These are phyloP conservation scores for Scophthalmus maximus DNA, from an alignment of 2,113 vertebrate species.

Conservation along the genomic window DNA sequence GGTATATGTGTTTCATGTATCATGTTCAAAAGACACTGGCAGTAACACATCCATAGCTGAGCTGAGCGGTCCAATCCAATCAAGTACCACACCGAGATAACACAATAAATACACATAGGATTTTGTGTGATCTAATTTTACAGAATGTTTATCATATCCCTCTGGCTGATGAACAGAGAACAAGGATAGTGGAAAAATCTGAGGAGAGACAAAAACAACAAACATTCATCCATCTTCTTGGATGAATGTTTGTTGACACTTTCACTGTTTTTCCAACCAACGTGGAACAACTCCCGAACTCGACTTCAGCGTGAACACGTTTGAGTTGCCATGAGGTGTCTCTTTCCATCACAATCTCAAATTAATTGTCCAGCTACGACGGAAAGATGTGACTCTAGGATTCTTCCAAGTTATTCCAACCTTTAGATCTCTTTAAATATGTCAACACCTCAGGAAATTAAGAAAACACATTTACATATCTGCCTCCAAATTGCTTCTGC, in stretches of 20 bases:
- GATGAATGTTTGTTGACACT: background rate
- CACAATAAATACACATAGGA: constrained; percentile 25
- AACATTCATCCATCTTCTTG: background rate
- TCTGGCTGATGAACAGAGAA: constrained; percentile 1
- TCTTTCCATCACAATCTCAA: constrained; percentile 4
- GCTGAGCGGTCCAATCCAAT: constrained; percentile 4
- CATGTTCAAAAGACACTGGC: background rate
- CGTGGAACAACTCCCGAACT: background rate
- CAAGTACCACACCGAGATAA: constrained; percentile 17
- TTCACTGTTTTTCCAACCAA: background rate
- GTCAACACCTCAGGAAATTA: constrained; percentile 50
- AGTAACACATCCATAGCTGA: constrained; percentile 9
- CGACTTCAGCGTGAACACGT: background rate
- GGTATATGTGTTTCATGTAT: background rate
- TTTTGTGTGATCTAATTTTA: constrained; percentile 26
- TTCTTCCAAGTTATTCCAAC: background rate
- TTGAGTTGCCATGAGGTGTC: background rate
- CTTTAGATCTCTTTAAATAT: constrained; percentile 16
- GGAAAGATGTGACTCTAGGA: background rate
- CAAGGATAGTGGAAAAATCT: background rate
- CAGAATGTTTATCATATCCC: constrained; percentile 32
- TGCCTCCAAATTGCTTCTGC: constrained; percentile 17
- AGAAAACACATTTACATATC: constrained; percentile 20
- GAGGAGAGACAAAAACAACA: background rate
- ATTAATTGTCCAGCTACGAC: background rate